Percentiles rank a stretch among this genome's conserved stretches.
Evolutionary conservation across 2,113 vertebrate genomes (phyloP).

Genomic region (Lycaon pictus): DNA sequence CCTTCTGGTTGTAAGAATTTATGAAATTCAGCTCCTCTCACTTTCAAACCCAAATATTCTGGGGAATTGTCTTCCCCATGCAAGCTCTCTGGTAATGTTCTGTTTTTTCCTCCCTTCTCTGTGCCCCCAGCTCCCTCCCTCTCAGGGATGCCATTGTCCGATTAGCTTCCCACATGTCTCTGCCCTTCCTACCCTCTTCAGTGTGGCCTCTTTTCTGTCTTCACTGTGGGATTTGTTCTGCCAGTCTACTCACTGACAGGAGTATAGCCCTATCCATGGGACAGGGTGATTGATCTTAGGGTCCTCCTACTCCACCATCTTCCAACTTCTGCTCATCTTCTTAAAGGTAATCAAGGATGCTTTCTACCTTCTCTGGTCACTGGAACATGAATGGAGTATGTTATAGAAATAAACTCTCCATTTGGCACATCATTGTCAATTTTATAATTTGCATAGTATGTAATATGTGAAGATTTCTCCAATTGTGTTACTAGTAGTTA

Average conservation of each 20-base stretch:
- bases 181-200: not conserved
- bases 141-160: not conserved
- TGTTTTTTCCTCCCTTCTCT: not conserved
- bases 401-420: not conserved
- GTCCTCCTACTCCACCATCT: not conserved
- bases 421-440: not conserved
- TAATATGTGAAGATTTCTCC: not conserved
- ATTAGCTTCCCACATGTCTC: not conserved
- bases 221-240: not conserved
- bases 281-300: not conserved
- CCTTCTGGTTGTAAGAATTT: not conserved
- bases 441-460: not conserved
- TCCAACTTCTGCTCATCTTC: not conserved
- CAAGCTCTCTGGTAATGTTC: not conserved
- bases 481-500: constrained; percentile 23
- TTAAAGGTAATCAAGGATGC: not conserved
- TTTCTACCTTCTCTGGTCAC: not conserved
- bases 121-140: not conserved
- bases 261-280: not conserved
- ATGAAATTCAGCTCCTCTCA: not conserved
- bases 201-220: not conserved
- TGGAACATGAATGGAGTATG: not conserved
- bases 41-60: not conserved
- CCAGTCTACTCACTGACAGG: not conserved
- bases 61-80: not conserved